Base-by-base conservation (phyloP, 2,113 vertebrate species). In the Eurystomus gularis region DNA sequence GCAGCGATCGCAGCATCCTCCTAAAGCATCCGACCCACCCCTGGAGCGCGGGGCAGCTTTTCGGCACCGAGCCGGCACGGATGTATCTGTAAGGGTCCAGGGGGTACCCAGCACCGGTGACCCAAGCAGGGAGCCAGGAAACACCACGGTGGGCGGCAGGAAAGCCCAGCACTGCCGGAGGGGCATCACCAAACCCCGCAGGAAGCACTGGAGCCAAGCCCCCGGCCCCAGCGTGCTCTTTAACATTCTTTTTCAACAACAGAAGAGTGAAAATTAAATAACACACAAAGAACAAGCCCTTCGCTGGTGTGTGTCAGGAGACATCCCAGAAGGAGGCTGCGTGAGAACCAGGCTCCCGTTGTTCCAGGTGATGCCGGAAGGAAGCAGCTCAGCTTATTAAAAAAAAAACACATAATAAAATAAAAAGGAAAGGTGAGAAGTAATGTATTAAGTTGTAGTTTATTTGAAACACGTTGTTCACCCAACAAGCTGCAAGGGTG, bases 91-190 rank as follows among this genome's bases (percentile, higher is more conserved):
- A 2, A 49, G 73, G 64, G 69, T 84, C 1, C 0, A 1, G 44
- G 52, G 44, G 44, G 49, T 33, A 91, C 15, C 29, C 44, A 4
- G 68, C 68, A 51, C 7, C 21, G 8, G 35, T 54, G 87, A 94
- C 44, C 84, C 72, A 35, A 65, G 92, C 62, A n/a, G 37, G 37
- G 78, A 93, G 52, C 85, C 87, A 97, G 96, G 96, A 96, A 97
- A 68, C 75, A 42, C 48, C 0, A 0, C 46, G 0, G 29, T 4
- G 2, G 88, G 33, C 19, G 2, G 93, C 79, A 96, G 96, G 96
- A 96, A 96, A 15, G 61, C 25, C 48, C 4, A 0, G 26, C 5
- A 12, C 72, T 89, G 94, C 84, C 1, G 0, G 13, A 84, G 55
- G 52, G 75, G 85, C 95, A 96, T 93, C 92, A 39, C 44, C 1